Evolutionary conservation across 2,113 vertebrate species (phyloP).

Genomic region (Mungos mungo): DNA sequence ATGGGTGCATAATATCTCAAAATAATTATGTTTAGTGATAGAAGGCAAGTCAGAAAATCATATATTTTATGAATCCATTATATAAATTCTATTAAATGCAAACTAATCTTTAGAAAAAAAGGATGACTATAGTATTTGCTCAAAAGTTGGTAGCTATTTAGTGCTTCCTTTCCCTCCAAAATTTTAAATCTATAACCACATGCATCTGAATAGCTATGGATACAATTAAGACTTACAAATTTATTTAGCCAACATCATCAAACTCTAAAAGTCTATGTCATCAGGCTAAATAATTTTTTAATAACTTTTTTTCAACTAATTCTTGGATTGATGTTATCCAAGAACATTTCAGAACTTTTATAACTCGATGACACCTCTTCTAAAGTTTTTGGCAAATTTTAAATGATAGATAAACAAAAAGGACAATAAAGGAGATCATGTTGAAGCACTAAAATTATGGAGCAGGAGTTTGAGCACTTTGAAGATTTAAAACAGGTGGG

Average conservation of each 20-base stretch:
- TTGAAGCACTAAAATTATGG: not conserved
- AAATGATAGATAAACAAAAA: not conserved
- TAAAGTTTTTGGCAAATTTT: slow-evolving; percentile 25
- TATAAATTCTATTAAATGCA: not conserved
- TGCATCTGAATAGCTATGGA: not conserved
- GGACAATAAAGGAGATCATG: not conserved
- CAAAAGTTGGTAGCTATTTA: not conserved
- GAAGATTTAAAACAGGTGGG: slow-evolving; percentile 55
- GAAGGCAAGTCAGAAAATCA: not conserved
- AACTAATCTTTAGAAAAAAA: not conserved
- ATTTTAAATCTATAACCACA: not conserved
- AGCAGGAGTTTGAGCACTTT: slow-evolving; percentile 16
- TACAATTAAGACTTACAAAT: not conserved
- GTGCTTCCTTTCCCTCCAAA: not conserved
- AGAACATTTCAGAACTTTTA: not conserved
- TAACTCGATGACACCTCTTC: not conserved
- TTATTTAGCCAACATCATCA: not conserved
- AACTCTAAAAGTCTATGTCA: not conserved
- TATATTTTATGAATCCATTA: not conserved
- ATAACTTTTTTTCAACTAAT: not conserved
- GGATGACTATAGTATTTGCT: not conserved
- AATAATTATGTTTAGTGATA: not conserved
- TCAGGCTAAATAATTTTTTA: not conserved
- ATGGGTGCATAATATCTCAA: not conserved
- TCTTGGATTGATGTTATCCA: not conserved